A percentile compares a stretch with the other conserved stretches of the same genome.
These are phyloP conservation scores for Danaus chrysippus DNA, from an alignment of 2,888 invertebrate genomes.

Conservation along the genomic window DNA sequence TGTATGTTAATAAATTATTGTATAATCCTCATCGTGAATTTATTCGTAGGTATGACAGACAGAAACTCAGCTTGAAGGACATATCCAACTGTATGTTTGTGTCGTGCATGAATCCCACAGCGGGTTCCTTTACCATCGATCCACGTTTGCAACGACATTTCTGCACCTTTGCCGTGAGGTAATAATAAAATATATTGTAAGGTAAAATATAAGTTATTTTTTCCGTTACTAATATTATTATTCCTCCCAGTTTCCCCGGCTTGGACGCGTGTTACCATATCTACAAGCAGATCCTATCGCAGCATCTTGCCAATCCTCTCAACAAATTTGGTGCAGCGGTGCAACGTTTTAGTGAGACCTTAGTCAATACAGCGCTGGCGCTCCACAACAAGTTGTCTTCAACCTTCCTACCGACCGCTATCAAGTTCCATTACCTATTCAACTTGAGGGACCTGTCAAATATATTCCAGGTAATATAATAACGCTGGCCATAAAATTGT, in stretches of 20 bases:
- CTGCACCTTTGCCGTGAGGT: constrained; percentile 91
- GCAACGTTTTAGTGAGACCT: constrained; percentile 75
- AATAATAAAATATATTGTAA: constrained; percentile 25
- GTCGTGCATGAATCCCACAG: constrained; percentile 97
- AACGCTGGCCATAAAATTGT: too few relatives aligned
- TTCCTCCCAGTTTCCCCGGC: constrained; percentile 85
- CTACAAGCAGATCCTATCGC: constrained; percentile 88
- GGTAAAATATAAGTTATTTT: constrained; percentile 10
- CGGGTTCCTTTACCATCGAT: constrained; percentile 96
- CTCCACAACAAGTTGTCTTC: constrained; percentile 87
- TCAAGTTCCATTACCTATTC: constrained; percentile 97
- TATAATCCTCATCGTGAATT: not conserved
- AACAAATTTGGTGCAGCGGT: constrained; percentile 83
- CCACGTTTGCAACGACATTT: constrained; percentile 93
- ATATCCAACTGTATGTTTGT: constrained; percentile 96
- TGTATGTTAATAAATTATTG: not conserved
- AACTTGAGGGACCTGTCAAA: constrained; percentile 95
- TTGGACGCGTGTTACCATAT: constrained; percentile 90
- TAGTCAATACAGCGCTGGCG: constrained; percentile 86
- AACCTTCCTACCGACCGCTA: constrained; percentile 93
- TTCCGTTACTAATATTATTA: not conserved
- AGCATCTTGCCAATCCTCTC: constrained; percentile 83
- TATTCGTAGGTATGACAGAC: constrained; percentile 86
- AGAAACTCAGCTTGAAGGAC: constrained; percentile 91
- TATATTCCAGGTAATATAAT: constrained; percentile 88